These are phyloP conservation scores for Manis crassicaudata DNA, from an alignment of 2,797 vertebrate species.

Conservation along the genomic window DNA sequence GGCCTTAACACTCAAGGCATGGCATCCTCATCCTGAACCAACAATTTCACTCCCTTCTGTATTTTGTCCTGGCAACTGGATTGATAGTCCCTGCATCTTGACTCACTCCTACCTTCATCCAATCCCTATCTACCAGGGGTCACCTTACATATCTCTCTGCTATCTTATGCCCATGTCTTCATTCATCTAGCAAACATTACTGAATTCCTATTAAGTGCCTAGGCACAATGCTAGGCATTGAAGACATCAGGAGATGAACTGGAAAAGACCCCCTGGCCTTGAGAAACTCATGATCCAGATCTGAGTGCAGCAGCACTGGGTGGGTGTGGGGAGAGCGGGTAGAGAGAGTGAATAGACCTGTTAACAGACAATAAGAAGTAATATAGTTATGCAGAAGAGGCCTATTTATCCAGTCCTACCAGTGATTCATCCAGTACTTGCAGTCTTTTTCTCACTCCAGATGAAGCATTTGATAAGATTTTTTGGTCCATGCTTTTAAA, in stretches of 20 bases:
- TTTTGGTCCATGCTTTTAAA: conserved; percentile 28
- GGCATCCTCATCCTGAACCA: neutral
- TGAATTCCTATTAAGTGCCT: neutral
- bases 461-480: conserved; percentile 23
- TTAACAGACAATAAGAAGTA: neutral
- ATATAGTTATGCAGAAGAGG: neutral
- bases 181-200: neutral
- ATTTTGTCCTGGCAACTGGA: neutral
- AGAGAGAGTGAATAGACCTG: neutral
- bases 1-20: neutral
- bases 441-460: conserved; percentile 15
- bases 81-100: neutral
- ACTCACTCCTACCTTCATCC: neutral
- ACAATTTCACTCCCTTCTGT: neutral
- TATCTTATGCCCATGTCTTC: neutral
- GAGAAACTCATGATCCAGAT: neutral
- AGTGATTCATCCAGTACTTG: neutral
- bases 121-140: neutral
- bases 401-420: neutral
- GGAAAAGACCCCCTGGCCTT: neutral
- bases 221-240: neutral
- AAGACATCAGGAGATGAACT: neutral
- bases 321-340: too few relatives aligned
- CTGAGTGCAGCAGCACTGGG: neutral
- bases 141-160: neutral